Percentiles rank a stretch among this genome's conserved stretches.
Conservation (phyloP, 2,888 invertebrate genomes). For the Tipula helvola region DNA sequence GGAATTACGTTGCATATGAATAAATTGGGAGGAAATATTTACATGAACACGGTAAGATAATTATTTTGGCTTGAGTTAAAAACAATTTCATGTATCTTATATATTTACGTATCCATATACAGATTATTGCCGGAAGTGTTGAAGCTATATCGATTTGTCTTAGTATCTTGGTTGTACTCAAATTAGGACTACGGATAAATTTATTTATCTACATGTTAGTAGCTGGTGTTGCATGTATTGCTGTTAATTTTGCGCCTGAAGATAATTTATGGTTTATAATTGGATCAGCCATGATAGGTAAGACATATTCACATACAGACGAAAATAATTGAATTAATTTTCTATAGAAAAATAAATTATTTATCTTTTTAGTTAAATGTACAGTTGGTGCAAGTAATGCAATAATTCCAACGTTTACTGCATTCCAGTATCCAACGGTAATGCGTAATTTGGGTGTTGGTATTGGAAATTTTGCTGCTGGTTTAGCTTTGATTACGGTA, state of each 20-base stretch:
- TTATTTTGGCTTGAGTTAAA: not conserved
- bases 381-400: conserved; percentile 65
- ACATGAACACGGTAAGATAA: conserved; percentile 48
- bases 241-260: conserved; percentile 41
- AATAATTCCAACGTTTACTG: conserved; percentile 61
- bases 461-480: conserved; percentile 61
- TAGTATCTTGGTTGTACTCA: conserved; percentile 57
- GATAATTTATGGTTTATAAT: conserved; percentile 48
- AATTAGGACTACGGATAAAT: conserved; percentile 56
- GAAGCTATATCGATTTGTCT: conserved; percentile 62
- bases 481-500: conserved; percentile 61
- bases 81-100: not conserved
- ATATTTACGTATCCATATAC: not conserved
- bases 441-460: conserved; percentile 59
- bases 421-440: conserved; percentile 57
- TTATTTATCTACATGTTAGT: conserved; percentile 53
- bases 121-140: conserved; percentile 51
- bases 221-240: conserved; percentile 55
- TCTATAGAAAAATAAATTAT: not conserved
- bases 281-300: conserved; percentile 55
- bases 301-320: conserved; percentile 16
- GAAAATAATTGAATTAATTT: no score
- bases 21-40: conserved; percentile 60
- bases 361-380: conserved; percentile 44
- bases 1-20: conserved; percentile 64